Conservation (phyloP, 2,888 invertebrate genomes). For the Lasioglossum pauxillum region DNA sequence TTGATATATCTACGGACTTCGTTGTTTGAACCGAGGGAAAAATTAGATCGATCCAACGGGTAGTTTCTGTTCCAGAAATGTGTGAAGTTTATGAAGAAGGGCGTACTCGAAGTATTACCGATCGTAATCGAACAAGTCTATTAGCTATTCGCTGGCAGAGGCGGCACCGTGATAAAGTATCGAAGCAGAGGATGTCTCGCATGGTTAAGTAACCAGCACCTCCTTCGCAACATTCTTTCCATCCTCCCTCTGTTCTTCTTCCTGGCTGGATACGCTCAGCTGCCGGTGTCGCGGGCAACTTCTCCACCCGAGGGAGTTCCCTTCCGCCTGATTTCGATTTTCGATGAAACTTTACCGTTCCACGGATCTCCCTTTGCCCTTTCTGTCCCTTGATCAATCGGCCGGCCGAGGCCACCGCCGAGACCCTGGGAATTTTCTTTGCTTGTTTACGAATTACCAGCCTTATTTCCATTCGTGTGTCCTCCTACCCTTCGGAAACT, state of each 20-base stretch:
- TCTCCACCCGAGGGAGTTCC: slow-evolving; percentile 75
- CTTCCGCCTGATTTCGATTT: slow-evolving; percentile 80
- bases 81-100: not conserved
- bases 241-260: slow-evolving; percentile 32
- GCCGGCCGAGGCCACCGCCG: slow-evolving; percentile 36
- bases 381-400: slow-evolving; percentile 6
- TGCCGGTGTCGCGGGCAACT: slow-evolving; percentile 73
- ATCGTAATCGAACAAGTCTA: slow-evolving; percentile 53
- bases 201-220: slow-evolving; percentile 68
- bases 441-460: slow-evolving; percentile 80
- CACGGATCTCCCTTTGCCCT: slow-evolving; percentile 29
- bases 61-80: not conserved
- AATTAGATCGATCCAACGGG: not conserved
- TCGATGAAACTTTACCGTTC: slow-evolving; percentile 76
- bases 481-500: slow-evolving; percentile 57
- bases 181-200: slow-evolving; percentile 58
- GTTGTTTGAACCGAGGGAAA: not conserved
- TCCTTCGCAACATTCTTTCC: slow-evolving; percentile 41
- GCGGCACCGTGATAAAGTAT: slow-evolving; percentile 69
- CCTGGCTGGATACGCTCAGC: slow-evolving; percentile 56
- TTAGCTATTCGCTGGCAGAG: slow-evolving; percentile 70
- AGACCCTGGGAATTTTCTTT: slow-evolving; percentile 65
- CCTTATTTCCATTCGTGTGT: slow-evolving; percentile 81
- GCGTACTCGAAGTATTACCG: slow-evolving; percentile 50
- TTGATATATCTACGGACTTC: not conserved